Evolutionary conservation across 2,888 invertebrate species (phyloP).

Genomic region (Pocota personata): DNA sequence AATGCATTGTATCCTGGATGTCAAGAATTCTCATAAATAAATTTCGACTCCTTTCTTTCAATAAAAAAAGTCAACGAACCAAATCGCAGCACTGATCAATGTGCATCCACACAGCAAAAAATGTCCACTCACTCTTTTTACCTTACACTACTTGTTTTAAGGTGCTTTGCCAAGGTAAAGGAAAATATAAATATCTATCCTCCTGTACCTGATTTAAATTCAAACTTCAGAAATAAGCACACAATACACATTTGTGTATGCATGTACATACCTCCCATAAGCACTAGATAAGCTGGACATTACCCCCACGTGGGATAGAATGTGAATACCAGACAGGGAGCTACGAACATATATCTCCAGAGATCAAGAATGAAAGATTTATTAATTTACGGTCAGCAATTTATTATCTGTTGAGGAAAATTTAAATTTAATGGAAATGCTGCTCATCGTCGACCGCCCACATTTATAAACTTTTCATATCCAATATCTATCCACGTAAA

Average conservation of each 20-base stretch:
- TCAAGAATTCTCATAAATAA: constrained; percentile 7
- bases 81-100: neutral
- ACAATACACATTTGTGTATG: neutral
- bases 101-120: neutral
- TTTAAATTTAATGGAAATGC: constrained; percentile 66
- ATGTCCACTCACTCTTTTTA: neutral
- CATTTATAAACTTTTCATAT: constrained; percentile 36
- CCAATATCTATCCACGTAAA: constrained; percentile 1
- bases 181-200: neutral
- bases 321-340: neutral
- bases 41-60: neutral
- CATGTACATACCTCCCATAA: neutral
- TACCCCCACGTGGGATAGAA: neutral
- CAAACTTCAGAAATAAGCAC: neutral
- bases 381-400: constrained; percentile 70
- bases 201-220: constrained; percentile 24
- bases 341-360: constrained; percentile 5
- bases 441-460: neutral
- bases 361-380: constrained; percentile 68
- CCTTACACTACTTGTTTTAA: neutral
- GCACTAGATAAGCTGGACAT: neutral
- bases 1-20: neutral
- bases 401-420: constrained; percentile 57
- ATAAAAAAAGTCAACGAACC: neutral
- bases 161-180: neutral